Base-by-base conservation (phyloP, 2,113 vertebrate species). In the Dipodomys stephensi region DNA sequence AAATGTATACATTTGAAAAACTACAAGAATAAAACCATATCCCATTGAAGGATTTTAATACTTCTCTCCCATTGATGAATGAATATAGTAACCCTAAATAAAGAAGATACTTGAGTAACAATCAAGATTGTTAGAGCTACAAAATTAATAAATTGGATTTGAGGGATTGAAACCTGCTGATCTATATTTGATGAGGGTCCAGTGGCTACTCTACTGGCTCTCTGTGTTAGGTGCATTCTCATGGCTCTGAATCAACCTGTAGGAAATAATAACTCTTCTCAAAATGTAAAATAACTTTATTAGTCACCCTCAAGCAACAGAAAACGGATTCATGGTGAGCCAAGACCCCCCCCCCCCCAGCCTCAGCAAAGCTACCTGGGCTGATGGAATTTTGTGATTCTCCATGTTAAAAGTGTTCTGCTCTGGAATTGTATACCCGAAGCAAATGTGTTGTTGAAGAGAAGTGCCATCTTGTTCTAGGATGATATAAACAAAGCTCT, bases 1-100 rank as follows among this genome's bases (percentile, higher is more conserved):
- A 77, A 71, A 88, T 72, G 35, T 12, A 53, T 81, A 64, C 79
- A 60, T 77, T 82, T 86, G 49, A 86, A 86, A 71, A 93, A 82
- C 76, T 53, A 32, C 1, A 81, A 76, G 1, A 87, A 25, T 39
- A 76, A 77, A 68, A 60, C 32, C 6, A 76, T 6, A 65, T 65
- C 22, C 35, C 10, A 67, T 13, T 73, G 67, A 85, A 67, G 68
- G 16, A 78, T 72, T 82, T 11, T 39, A 57, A 67, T 39, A 32
- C 30, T 64, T 81, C 28, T 85, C 25, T 91, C 60, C 65, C 78
- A 83, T n/a, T 84, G 2, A 64, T 20, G 62, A 64, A 83, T n/a
- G 20, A 72, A 32, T 39, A 49, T 13, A 65, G 2, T 16, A 90
- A 12, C 11, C 35, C 22, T 32, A 71, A 83, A 57, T 84, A 49